Conservation (phyloP, 2,888 invertebrate genomes). For the Zele albiditarsus region DNA sequence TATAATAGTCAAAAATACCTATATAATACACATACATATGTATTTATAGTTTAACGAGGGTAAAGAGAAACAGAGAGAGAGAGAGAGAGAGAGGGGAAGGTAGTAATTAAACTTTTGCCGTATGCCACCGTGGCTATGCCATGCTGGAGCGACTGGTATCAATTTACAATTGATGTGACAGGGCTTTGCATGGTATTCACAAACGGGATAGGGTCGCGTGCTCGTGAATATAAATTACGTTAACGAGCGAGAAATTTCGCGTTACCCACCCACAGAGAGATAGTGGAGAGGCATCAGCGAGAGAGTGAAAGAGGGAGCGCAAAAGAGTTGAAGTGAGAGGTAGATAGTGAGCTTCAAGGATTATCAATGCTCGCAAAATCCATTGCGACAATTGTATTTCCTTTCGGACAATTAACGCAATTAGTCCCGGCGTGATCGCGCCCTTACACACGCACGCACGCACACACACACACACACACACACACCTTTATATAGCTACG, state of each 20-base stretch:
- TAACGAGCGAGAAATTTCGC: slow-evolving; percentile 39
- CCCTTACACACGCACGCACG: background rate
- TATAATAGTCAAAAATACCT: background rate
- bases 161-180: slow-evolving; percentile 55
- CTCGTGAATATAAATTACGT: slow-evolving; percentile 41
- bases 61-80: background rate
- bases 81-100: background rate
- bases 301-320: background rate
- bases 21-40: slow-evolving; percentile 9
- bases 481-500: no score
- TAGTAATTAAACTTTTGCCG: slow-evolving; percentile 52
- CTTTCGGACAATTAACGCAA: slow-evolving; percentile 39
- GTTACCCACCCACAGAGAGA: slow-evolving; percentile 2
- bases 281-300: background rate
- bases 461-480: no score
- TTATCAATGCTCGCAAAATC: slow-evolving; percentile 31
- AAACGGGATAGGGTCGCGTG: slow-evolving; percentile 33
- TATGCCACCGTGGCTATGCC: slow-evolving; percentile 3
- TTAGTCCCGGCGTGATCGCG: slow-evolving; percentile 28
- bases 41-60: background rate
- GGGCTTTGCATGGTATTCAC: slow-evolving; percentile 31
- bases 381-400: slow-evolving; percentile 34
- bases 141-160: slow-evolving; percentile 48
- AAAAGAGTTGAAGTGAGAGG: background rate
- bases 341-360: slow-evolving; percentile 13